Conservation (phyloP, 2,797 vertebrate genomes). For the Danionella dracula region DNA sequence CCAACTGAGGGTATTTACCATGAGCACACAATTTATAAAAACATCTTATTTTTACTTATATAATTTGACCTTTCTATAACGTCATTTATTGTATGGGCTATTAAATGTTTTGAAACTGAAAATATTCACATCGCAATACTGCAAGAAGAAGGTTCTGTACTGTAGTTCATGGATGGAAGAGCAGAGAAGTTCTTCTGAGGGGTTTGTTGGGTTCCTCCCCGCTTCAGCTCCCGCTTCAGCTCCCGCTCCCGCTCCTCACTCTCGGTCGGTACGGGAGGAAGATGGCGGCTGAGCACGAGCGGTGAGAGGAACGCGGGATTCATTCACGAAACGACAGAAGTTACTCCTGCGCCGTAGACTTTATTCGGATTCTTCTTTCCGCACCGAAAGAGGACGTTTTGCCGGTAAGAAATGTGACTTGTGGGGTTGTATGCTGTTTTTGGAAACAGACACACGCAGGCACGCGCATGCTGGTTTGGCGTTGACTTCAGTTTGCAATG, state of each 20-base stretch:
- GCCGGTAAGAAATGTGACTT: slow-evolving; percentile 13
- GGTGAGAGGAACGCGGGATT: slow-evolving; percentile 11
- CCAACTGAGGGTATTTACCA: too few relatives aligned
- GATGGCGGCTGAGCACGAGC: slow-evolving; percentile 45
- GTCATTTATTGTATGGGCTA: too few relatives aligned
- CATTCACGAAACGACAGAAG: slow-evolving; percentile 29
- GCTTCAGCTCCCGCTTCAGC: too few relatives aligned
- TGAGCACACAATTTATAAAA: too few relatives aligned
- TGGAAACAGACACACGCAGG: background rate
- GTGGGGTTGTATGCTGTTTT: background rate
- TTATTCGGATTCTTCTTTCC: background rate
- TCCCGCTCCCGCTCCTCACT: background rate
- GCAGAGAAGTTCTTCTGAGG: background rate
- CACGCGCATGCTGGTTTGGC: slow-evolving; percentile 4
- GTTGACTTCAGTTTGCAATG: slow-evolving; percentile 25
- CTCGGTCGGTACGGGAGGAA: slow-evolving; percentile 25
- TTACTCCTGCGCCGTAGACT: slow-evolving; percentile 11
- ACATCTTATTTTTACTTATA: too few relatives aligned
- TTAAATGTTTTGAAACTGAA: too few relatives aligned
- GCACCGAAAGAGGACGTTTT: background rate
- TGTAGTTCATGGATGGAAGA: slow-evolving; percentile 2
- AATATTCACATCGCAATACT: too few relatives aligned
- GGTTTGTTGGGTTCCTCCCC: slow-evolving; percentile 1
- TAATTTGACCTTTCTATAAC: too few relatives aligned
- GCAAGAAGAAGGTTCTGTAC: too few relatives aligned